Percentiles rank a stretch among this genome's conserved stretches.
Evolutionary conservation across 2,888 invertebrate species (phyloP).

Genomic region (Octodonta nipae): DNA sequence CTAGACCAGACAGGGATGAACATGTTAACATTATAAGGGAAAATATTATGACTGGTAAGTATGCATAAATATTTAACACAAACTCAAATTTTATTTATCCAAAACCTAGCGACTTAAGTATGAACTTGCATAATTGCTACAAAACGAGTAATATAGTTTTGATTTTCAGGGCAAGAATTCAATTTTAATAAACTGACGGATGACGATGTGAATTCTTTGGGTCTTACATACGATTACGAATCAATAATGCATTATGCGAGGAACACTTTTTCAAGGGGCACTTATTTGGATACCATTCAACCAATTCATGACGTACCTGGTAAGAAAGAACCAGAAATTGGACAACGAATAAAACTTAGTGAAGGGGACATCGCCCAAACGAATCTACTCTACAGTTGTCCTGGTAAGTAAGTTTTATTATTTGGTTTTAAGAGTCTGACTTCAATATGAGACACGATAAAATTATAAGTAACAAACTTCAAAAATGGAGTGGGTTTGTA

Average conservation of each 20-base stretch:
- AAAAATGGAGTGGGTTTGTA: no score
- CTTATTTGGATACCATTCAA: slow-evolving; percentile 89
- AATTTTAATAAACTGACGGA: slow-evolving; percentile 95
- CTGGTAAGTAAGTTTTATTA: slow-evolving; percentile 78
- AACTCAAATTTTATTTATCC: no score
- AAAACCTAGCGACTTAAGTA: no score
- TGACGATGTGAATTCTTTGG: slow-evolving; percentile 94
- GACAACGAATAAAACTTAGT: slow-evolving; percentile 83
- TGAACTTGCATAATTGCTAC: no score
- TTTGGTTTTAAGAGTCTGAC: no score
- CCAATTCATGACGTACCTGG: slow-evolving; percentile 58
- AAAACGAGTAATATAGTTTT: slow-evolving; percentile 3
- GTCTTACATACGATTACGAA: slow-evolving; percentile 90
- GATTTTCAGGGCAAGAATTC: slow-evolving; percentile 82
- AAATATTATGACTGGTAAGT: slow-evolving; percentile 82
- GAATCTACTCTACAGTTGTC: slow-evolving; percentile 88
- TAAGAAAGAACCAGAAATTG: slow-evolving; percentile 86
- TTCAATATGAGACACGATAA: no score
- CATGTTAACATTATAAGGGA: slow-evolving; percentile 94
- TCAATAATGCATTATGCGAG: slow-evolving; percentile 99
- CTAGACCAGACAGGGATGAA: slow-evolving; percentile 87
- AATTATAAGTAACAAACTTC: no score
- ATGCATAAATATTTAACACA: neutral
- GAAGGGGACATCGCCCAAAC: slow-evolving; percentile 94
- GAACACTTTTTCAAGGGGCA: slow-evolving; percentile 93